These are phyloP conservation scores for Eulemur mongoz DNA, from an alignment of 2,797 vertebrate genomes.

Conservation along the genomic window DNA sequence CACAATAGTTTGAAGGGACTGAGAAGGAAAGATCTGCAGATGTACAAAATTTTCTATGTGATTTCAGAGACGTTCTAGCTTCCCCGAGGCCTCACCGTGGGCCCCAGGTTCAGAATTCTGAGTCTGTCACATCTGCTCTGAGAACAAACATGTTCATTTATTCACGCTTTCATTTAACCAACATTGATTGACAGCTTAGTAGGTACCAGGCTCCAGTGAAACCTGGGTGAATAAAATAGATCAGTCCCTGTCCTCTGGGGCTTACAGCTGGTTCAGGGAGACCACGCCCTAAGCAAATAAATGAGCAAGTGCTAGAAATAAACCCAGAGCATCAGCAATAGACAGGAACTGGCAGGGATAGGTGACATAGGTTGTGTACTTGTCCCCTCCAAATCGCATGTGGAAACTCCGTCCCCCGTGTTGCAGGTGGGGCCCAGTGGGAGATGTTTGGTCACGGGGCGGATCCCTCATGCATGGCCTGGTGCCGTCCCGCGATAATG, in stretches of 20 bases:
- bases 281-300: not conserved
- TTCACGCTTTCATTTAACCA: not conserved
- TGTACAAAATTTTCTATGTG: not conserved
- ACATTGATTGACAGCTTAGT: too few relatives aligned
- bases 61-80: too few relatives aligned
- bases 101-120: not conserved
- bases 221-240: not conserved
- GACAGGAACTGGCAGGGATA: rapidly evolving
- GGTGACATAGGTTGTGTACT: not conserved
- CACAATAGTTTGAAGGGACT: not conserved
- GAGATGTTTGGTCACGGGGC: not conserved
- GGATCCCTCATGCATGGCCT: not conserved
- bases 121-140: not conserved
- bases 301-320: not conserved
- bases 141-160: not conserved
- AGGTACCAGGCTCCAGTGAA: not conserved
- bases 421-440: not conserved
- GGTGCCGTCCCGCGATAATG: not conserved
- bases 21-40: not conserved
- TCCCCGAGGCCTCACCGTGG: not conserved
- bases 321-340: rapidly evolving
- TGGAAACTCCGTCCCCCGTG: not conserved
- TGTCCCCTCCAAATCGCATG: not conserved
- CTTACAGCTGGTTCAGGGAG: not conserved
- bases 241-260: not conserved